Conservation (phyloP, 2,113 vertebrate genomes). For the Opisthocomus hoazin region DNA sequence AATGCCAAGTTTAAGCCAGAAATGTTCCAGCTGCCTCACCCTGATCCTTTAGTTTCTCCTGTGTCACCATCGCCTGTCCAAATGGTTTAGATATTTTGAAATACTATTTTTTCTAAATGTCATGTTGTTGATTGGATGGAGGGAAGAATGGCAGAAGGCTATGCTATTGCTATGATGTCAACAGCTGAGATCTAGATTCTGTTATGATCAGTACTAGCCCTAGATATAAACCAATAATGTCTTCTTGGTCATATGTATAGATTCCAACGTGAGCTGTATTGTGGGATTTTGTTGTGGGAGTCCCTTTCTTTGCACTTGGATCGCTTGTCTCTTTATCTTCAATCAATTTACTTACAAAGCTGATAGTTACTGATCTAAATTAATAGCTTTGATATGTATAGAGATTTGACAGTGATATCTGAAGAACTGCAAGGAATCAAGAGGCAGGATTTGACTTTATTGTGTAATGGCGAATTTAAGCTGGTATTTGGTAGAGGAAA, state of each 20-base stretch:
- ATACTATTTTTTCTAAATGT: neutral
- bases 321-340: neutral
- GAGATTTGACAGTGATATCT: neutral
- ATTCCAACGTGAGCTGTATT: neutral
- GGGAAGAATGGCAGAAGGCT: neutral
- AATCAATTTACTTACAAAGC: neutral
- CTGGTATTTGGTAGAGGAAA: neutral
- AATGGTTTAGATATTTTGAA: constrained; percentile 76
- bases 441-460: neutral
- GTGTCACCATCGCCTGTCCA: constrained; percentile 86
- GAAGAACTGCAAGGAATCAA: neutral
- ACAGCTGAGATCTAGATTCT: neutral
- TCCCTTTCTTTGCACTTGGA: neutral
- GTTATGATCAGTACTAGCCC: neutral
- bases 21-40: constrained; percentile 76
- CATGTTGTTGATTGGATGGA: neutral
- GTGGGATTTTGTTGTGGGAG: neutral
- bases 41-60: constrained; percentile 80
- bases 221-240: neutral
- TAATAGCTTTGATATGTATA: neutral
- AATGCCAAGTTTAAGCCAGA: constrained; percentile 91
- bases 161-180: neutral
- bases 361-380: neutral
- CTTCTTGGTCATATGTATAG: neutral
- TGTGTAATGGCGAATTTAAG: neutral